Percentiles rank a stretch among this genome's conserved stretches.
Evolutionary conservation across 2,113 vertebrate species (phyloP).

Genomic region (Falco punctatus): DNA sequence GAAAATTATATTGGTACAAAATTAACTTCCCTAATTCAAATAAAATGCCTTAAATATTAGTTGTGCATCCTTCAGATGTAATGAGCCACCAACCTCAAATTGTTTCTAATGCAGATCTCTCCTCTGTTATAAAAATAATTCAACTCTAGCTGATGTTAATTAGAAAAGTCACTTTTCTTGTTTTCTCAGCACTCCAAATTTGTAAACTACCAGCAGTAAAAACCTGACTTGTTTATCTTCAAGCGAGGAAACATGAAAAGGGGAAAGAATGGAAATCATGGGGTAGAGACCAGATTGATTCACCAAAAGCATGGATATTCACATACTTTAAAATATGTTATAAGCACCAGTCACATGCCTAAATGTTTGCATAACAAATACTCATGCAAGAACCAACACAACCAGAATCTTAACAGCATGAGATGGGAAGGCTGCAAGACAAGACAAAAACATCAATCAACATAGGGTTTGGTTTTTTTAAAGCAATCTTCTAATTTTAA

Average conservation of each 20-base stretch:
- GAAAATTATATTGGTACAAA: neutral
- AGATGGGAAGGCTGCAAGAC: neutral
- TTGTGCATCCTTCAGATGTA: neutral
- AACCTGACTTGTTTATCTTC: neutral
- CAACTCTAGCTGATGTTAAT: neutral
- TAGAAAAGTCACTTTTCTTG: neutral
- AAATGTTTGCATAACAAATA: neutral
- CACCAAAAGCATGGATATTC: neutral
- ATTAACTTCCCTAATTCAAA: neutral
- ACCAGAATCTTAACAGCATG: neutral
- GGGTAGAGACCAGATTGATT: neutral
- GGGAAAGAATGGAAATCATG: neutral
- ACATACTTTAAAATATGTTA: neutral
- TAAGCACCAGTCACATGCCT: neutral
- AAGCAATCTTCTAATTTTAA: neutral
- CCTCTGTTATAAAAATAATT: neutral
- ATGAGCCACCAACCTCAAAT: neutral
- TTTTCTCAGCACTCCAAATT: neutral
- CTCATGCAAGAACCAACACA: neutral
- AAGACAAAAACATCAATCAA: neutral
- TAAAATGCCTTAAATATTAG: neutral
- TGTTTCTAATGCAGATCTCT: neutral
- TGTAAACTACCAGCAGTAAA: neutral
- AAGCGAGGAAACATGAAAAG: neutral
- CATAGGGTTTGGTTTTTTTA: accelerated